phyloP scores from a whole-genome alignment of 1,140 invertebrate genomes.

The Homalodisca vitripennis region DNA sequence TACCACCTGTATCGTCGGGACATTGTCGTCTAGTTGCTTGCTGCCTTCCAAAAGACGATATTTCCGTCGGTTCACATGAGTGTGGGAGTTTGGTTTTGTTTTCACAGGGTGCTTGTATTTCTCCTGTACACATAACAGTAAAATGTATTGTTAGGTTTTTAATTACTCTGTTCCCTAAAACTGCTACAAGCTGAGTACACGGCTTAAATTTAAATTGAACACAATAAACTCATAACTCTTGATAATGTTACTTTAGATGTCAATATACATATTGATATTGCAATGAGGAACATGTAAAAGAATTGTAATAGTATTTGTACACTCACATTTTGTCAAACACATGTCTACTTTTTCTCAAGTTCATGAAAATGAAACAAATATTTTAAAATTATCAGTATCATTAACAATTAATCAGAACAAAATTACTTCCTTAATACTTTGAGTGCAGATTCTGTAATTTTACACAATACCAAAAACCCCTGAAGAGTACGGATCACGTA shows the following conservation, averaged over 20 bases:
- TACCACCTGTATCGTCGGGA: slow-evolving; percentile 13
- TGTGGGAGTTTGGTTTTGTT: no score
- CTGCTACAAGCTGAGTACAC: neutral
- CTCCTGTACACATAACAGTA: neutral
- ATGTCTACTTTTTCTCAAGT: no score
- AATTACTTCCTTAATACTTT: no score
- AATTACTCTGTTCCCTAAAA: neutral
- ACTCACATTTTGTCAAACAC: no score
- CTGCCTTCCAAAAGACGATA: neutral
- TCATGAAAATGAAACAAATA: no score
- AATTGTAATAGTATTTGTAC: no score
- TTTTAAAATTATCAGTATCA: no score
- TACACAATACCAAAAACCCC: no score
- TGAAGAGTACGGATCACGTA: no score
- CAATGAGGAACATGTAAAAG: no score
- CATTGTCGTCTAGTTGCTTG: neutral
- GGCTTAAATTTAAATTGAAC: neutral
- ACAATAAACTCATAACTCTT: neutral
- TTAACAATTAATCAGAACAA: no score
- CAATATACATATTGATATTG: neutral
- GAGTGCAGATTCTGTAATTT: no score
- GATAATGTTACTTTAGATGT: neutral
- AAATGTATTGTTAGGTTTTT: neutral
- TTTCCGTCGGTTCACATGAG: slow-evolving; percentile 12
- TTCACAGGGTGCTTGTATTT: neutral